phyloP scores from a whole-genome alignment of 2,797 vertebrate species.

The Alfaro cultratus region DNA sequence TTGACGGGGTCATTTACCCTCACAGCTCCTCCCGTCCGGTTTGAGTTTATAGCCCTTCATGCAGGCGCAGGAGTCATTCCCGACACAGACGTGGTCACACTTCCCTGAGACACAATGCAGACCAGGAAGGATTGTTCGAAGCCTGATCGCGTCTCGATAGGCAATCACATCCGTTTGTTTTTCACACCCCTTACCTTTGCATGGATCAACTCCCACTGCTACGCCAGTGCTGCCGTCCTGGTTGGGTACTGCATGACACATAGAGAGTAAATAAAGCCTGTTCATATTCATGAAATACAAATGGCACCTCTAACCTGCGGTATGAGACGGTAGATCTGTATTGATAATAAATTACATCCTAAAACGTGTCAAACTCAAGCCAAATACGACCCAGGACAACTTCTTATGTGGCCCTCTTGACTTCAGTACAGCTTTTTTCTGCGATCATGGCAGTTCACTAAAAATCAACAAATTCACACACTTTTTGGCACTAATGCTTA shows the following conservation, averaged over 20 bases:
- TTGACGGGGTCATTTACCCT: conserved; percentile 78
- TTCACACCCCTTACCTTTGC: conserved; percentile 82
- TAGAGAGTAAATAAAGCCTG: not conserved
- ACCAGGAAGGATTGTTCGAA: not conserved
- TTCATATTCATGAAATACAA: not conserved
- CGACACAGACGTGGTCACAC: conserved; percentile 88
- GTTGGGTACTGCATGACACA: conserved; percentile 42
- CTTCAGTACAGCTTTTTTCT: too few species aligned
- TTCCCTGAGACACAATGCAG: conserved; percentile 75
- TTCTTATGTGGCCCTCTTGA: too few species aligned
- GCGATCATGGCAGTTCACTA: too few species aligned
- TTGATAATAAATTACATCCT: too few species aligned
- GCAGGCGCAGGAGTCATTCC: conserved; percentile 87
- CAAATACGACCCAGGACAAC: too few species aligned
- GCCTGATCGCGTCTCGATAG: not conserved
- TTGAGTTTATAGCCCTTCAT: conserved; percentile 90
- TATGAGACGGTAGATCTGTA: not conserved
- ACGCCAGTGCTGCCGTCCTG: conserved; percentile 58
- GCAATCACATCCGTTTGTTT: not conserved
- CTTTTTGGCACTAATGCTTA: too few species aligned
- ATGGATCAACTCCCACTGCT: conserved; percentile 77
- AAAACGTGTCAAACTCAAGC: not conserved
- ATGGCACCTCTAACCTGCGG: not conserved
- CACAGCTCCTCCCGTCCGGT: conserved; percentile 88
- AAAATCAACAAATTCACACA: too few species aligned